These are phyloP conservation scores for Stegastes partitus DNA, from an alignment of 2,113 vertebrate genomes.

Conservation along the genomic window DNA sequence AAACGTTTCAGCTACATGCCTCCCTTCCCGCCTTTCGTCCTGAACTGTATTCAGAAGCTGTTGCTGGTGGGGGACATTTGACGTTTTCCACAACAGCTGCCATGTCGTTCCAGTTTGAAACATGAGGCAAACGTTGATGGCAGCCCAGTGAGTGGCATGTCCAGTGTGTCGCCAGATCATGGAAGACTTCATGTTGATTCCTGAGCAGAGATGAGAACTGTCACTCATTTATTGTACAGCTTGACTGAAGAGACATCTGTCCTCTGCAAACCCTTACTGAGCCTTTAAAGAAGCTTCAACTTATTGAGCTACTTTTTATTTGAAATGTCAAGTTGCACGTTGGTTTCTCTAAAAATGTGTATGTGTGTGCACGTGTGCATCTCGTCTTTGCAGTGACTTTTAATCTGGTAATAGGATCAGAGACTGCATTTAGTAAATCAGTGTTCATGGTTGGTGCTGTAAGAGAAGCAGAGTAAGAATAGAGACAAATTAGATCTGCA, in stretches of 20 bases:
- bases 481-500: conserved; percentile 51
- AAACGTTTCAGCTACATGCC: neutral
- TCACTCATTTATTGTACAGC: conserved; percentile 38
- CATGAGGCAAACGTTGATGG: conserved; percentile 17
- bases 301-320: neutral
- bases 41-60: neutral
- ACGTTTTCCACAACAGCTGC: conserved; percentile 6
- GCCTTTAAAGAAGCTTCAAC: conserved; percentile 5
- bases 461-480: conserved; percentile 29
- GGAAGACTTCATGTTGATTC: conserved; percentile 3
- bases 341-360: conserved; percentile 10
- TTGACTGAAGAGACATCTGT: conserved; percentile 19
- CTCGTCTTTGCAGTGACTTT: conserved; percentile 36
- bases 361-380: neutral
- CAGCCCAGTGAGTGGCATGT: conserved; percentile 12
- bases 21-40: neutral
- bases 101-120: neutral
- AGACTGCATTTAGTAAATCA: conserved; percentile 48
- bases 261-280: neutral
- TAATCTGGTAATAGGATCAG: conserved; percentile 48
- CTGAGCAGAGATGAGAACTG: conserved; percentile 36
- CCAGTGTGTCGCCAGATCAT: conserved; percentile 12
- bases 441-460: neutral
- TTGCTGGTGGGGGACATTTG: neutral
- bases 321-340: neutral